Percentiles rank a stretch among this genome's conserved stretches.
phyloP scores from a whole-genome alignment of 1,140 invertebrate species.

The Lordiphosa mommai region DNA sequence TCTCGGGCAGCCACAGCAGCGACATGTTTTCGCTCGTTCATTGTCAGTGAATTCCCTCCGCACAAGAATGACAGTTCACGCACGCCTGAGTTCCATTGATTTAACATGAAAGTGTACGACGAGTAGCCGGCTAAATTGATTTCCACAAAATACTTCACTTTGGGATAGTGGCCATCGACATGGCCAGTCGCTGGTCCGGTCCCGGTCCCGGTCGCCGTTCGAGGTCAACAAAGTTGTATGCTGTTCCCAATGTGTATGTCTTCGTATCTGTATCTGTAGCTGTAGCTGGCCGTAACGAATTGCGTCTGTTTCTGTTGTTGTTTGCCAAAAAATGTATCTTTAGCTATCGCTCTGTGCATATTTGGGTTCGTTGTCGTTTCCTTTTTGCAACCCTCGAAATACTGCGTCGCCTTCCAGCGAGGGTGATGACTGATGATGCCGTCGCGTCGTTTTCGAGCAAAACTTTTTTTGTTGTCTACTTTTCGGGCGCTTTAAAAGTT shows the following conservation, averaged over 20 bases:
- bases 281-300: slow-evolving; percentile 70
- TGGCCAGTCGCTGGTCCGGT: slow-evolving; percentile 27
- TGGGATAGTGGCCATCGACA: slow-evolving; percentile 24
- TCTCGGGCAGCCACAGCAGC: slow-evolving; percentile 16
- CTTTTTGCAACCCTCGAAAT: slow-evolving; percentile 65
- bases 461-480: slow-evolving; percentile 63
- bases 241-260: slow-evolving; percentile 43
- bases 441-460: slow-evolving; percentile 37
- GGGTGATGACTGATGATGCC: slow-evolving; percentile 77
- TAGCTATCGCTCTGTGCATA: slow-evolving; percentile 27
- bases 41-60: slow-evolving; percentile 17
- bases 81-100: slow-evolving; percentile 76
- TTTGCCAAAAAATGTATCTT: slow-evolving; percentile 64
- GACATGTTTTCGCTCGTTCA: slow-evolving; percentile 8
- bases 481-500: slow-evolving; percentile 65
- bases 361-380: slow-evolving; percentile 31
- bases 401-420: slow-evolving; percentile 40
- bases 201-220: slow-evolving; percentile 2
- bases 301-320: slow-evolving; percentile 50
- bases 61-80: slow-evolving; percentile 56
- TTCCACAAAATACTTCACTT: slow-evolving; percentile 63
- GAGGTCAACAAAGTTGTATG: slow-evolving; percentile 50
- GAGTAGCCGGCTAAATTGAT: slow-evolving; percentile 69
- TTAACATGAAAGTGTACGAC: slow-evolving; percentile 65
- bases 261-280: slow-evolving; percentile 46